A percentile compares a stretch with the other conserved stretches of the same genome.
These are phyloP conservation scores for Pseudorectes ferrugineus DNA, from an alignment of 2,113 vertebrate species.

Conservation along the genomic window DNA sequence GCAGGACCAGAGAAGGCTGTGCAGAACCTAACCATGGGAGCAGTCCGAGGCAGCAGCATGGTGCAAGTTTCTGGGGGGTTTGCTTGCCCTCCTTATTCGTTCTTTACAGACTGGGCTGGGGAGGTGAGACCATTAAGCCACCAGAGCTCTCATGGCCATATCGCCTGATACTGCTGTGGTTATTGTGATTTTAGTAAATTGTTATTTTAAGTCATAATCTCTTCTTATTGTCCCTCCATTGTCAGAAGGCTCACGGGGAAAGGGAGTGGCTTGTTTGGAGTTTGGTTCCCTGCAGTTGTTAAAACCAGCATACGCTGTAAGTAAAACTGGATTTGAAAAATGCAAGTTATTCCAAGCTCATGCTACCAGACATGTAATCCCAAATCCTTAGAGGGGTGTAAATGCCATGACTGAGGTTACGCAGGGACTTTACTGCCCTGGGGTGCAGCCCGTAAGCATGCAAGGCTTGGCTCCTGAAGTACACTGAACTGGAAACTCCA, in stretches of 20 bases:
- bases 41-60: rapidly evolving
- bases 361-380: background rate
- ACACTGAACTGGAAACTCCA: background rate
- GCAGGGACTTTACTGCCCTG: background rate
- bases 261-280: background rate
- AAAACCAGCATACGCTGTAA: background rate
- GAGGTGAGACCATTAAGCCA: background rate
- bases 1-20: background rate
- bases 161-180: background rate
- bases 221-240: background rate
- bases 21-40: background rate
- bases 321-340: background rate
- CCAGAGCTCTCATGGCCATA: rapidly evolving
- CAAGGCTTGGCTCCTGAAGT: background rate
- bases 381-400: background rate
- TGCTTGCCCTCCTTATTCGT: background rate
- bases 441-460: background rate
- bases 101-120: background rate
- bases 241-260: rapidly evolving
- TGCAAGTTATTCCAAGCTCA: background rate
- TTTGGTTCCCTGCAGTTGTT: background rate
- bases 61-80: background rate
- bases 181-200: background rate
- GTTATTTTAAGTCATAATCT: background rate
- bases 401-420: background rate